Conservation (phyloP, 1,140 invertebrate species). For the Formica selysi region DNA sequence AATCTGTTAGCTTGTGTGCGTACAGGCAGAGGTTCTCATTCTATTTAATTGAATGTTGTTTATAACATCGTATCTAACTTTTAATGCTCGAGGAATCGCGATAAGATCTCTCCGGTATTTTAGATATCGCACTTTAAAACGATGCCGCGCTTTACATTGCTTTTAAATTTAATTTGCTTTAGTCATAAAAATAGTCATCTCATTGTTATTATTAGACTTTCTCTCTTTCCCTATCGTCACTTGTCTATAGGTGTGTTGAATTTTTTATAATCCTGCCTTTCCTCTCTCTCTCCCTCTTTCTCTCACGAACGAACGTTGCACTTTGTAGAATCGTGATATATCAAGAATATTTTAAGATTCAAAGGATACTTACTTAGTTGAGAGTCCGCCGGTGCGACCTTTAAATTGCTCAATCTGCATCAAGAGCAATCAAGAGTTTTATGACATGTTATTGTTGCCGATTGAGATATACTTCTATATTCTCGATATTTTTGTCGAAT, state of each 20-base stretch:
- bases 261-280: background rate
- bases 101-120: background rate
- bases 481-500: conserved; percentile 5
- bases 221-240: background rate
- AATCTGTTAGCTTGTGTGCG: conserved; percentile 41
- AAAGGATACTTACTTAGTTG: background rate
- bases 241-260: background rate
- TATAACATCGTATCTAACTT: background rate
- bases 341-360: conserved; percentile 37
- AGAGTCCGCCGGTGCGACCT: conserved; percentile 1
- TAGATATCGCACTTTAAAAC: conserved; percentile 3
- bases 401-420: conserved; percentile 60
- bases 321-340: conserved; percentile 30
- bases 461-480: conserved; percentile 40
- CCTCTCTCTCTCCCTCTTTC: no score
- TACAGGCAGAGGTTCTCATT: conserved; percentile 58
- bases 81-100: conserved; percentile 13
- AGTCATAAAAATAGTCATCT: background rate
- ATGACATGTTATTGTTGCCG: conserved; percentile 3
- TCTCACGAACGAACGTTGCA: background rate
- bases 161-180: conserved; percentile 41
- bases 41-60: background rate
- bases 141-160: background rate
- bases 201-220: conserved; percentile 22
- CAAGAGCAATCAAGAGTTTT: conserved; percentile 29